Conservation (phyloP, 92 coral and sea anemone genomes). For the Epizoanthus stellaris region DNA sequence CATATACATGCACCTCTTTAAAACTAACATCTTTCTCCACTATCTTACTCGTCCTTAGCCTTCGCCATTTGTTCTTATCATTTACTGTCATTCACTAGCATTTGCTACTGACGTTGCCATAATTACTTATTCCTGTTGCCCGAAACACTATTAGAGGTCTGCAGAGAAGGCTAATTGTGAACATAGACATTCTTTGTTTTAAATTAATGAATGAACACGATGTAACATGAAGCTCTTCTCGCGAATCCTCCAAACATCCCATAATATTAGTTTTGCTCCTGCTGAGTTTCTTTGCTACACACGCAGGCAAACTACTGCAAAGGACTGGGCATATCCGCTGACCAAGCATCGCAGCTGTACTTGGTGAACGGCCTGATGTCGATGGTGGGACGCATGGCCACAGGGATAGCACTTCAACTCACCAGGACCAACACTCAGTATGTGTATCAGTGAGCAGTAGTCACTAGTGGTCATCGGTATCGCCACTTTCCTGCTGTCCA, state of each 20-base stretch:
- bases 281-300: neutral
- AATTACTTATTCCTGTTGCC: neutral
- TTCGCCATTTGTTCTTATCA: too few relatives aligned
- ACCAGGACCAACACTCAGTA: neutral
- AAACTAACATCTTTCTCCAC: too few relatives aligned
- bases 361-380: neutral
- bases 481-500: constrained; percentile 4
- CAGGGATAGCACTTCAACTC: neutral
- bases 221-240: too few relatives aligned
- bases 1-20: too few relatives aligned
- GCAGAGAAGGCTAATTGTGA: neutral
- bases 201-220: too few relatives aligned
- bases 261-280: neutral
- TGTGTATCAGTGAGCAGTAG: neutral
- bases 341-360: neutral
- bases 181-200: too few relatives aligned
- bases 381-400: neutral
- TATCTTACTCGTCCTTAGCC: too few relatives aligned
- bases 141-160: too few relatives aligned
- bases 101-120: too few relatives aligned
- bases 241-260: neutral
- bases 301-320: neutral
- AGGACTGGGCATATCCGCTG: constrained; percentile 2
- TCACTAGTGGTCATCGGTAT: neutral
- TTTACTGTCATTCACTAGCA: too few relatives aligned